Evolutionary conservation across 2,797 vertebrate species (phyloP), one percentile per base, ranked within the genome.

Genomic region (Telmatherina bonti): DNA sequence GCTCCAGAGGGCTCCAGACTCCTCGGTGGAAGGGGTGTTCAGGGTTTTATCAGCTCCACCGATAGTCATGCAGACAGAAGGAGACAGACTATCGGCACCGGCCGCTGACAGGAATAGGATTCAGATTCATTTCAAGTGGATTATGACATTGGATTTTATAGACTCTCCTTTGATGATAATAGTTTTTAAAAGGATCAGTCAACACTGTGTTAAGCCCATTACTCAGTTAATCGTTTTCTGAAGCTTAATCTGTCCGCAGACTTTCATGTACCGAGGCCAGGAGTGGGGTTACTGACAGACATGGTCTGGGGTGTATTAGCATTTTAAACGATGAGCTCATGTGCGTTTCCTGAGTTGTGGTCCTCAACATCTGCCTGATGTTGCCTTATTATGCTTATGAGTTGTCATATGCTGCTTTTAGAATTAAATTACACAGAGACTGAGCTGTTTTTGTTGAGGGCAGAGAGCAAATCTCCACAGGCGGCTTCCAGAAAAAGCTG

Each of bases 151-250:
- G 38, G 38, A 41, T 16, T 85, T 83, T 78, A 80, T 74, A 58
- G 49, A 65, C 54, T 68, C 68, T 74, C 22, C 79, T 88, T 82
- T 89, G 84, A 82, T 85, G 82, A 81, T 86, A 83, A 79, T 84
- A 68, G 67, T 79, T 81, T 66, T 49, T 85, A 85, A 89, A 84
- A 66, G 76, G 77, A 87, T 89, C 75, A 79, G 82, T 87, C 86
- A 85, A 74, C 65, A 78, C 3, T n/a, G 51, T 51, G 74, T 81
- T 82, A 83, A 89, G 47, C 75, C 78, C 67, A 77, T 88, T 78
- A 86, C 64, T 78, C 75, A 75, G 60, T 72, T 72, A 35, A 71
- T 71, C 64, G 26, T 68, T 60, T 74, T 70, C 62, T 30, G 62
- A 53, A 29, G 67, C 56, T 53, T 76, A 78, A 81, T 74, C 80